A percentile compares a stretch with the other conserved stretches of the same genome.
Conservation (phyloP, 2,113 vertebrate genomes). For the Trogon surrucura region DNA sequence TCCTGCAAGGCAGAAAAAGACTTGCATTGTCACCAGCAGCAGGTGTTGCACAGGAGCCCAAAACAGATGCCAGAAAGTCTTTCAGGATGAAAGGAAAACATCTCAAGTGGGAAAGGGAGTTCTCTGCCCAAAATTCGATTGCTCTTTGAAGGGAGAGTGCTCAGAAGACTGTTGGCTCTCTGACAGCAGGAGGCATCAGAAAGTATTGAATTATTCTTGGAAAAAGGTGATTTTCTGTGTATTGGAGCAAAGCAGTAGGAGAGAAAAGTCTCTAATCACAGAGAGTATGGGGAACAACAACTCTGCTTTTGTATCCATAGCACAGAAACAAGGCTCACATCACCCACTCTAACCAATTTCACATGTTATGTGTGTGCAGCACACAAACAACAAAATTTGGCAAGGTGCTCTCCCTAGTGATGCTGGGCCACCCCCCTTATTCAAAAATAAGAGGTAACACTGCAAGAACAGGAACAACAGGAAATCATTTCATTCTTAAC, state of each 20-base stretch:
- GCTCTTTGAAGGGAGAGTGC: constrained; percentile 51
- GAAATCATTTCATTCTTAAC: background rate
- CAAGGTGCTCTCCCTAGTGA: background rate
- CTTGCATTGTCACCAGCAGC: constrained; percentile 22
- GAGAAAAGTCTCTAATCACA: constrained; percentile 28
- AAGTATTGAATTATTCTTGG: constrained; percentile 51
- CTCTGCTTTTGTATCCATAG: background rate
- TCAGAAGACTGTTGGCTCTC: constrained; percentile 31
- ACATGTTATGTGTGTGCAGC: background rate
- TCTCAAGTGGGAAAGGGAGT: constrained; percentile 29
- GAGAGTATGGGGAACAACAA: background rate
- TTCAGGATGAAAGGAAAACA: background rate
- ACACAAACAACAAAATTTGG: background rate
- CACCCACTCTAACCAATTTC: background rate
- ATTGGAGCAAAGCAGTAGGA: background rate
- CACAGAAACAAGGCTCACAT: background rate
- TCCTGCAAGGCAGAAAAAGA: background rate
- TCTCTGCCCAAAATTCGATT: constrained; percentile 22
- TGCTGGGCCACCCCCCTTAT: background rate
- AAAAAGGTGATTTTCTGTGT: constrained; percentile 36
- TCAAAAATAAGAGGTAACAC: background rate
- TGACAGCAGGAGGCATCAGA: constrained; percentile 46
- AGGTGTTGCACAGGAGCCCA: constrained; percentile 19
- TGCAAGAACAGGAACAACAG: background rate
- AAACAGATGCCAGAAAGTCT: constrained; percentile 47